phyloP scores from a whole-genome alignment of 2,888 invertebrate genomes.

The Ligdia adustata region DNA sequence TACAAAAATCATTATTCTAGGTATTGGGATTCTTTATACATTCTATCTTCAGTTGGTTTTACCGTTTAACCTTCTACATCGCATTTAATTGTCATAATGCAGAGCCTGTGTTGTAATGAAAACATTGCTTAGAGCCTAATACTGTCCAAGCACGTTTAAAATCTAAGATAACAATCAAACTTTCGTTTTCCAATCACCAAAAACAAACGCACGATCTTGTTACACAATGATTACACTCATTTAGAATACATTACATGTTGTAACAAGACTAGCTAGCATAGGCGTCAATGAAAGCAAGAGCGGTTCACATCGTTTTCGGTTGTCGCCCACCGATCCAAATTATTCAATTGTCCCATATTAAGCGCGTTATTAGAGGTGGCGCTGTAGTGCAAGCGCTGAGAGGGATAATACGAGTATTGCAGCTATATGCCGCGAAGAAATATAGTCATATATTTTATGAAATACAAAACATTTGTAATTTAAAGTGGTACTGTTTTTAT shows the following conservation, averaged over 20 bases:
- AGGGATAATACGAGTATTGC: too few species aligned
- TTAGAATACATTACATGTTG: conserved; percentile 23
- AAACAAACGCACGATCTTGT: conserved; percentile 11
- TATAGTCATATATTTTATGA: too few species aligned
- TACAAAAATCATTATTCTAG: too few species aligned
- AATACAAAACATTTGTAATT: too few species aligned
- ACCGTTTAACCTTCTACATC: too few species aligned
- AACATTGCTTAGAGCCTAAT: too few species aligned
- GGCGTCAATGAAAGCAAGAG: conserved; percentile 47
- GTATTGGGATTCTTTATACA: too few species aligned
- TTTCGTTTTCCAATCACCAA: conserved; percentile 14
- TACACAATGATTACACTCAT: conserved; percentile 19
- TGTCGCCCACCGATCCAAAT: conserved; percentile 49
- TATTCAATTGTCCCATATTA: conserved; percentile 58
- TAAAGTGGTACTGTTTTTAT: too few species aligned
- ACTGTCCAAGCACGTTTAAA: not conserved
- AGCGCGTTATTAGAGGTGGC: conserved; percentile 36
- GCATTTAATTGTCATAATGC: too few species aligned
- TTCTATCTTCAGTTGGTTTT: too few species aligned
- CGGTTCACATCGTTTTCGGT: conserved; percentile 46
- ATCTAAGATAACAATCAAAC: not conserved
- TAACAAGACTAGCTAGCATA: conserved; percentile 11
- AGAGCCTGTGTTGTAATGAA: too few species aligned
- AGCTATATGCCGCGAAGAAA: too few species aligned
- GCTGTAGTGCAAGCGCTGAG: conserved; percentile 15